Base-by-base conservation (phyloP, 2,888 invertebrate species). In the Lepidonotus clava region DNA sequence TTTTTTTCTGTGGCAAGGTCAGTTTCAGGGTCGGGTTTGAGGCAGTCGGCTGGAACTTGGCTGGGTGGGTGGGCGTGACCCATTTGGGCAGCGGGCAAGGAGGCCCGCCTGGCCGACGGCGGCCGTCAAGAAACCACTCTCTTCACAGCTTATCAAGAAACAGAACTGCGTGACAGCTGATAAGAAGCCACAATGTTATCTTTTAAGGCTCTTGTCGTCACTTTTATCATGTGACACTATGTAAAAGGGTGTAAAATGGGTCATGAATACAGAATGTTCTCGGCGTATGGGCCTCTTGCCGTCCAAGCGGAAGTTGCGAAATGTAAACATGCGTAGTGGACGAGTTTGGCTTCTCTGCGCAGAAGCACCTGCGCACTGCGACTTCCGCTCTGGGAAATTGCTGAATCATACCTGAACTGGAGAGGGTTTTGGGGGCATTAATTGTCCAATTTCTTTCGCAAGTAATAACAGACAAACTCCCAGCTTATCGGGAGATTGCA, bases 1-100 rank as follows among this genome's bases (percentile, higher is more conserved):
- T 61, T 28, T 18, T 11, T 61, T 61, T 61, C 1, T 61, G 28
- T n/a, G 21, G 18, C 46, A 6, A 53, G 18, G 21, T 53, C 53
- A 53, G n/a, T n/a, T n/a, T n/a, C n/a, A n/a, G n/a, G n/a, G n/a
- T n/a, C n/a, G n/a, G n/a, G n/a, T n/a, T 24, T 2, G 11, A 53
- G 11, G 53, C 53, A 53, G 18, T 53, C 21, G 53, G 21, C 53
- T 24, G 53, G 18, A 24, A 24, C 53, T 18, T 53, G 53, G n/a
- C n/a, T 6, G 61, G 67, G 28, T 11, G 80, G 80, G 80, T 80
- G 80, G 80, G 80, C 80, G 80, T 80, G 80, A 80, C 80, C 80
- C 34, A 40, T 76, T n/a, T 38, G 21, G 38, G 21, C n/a, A 76
- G n/a, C 40, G 4, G 1, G 38, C 2, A 21, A 4, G 4, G 36